These are phyloP conservation scores for Noctilio leporinus DNA, from an alignment of 2,113 vertebrate species.

Conservation along the genomic window DNA sequence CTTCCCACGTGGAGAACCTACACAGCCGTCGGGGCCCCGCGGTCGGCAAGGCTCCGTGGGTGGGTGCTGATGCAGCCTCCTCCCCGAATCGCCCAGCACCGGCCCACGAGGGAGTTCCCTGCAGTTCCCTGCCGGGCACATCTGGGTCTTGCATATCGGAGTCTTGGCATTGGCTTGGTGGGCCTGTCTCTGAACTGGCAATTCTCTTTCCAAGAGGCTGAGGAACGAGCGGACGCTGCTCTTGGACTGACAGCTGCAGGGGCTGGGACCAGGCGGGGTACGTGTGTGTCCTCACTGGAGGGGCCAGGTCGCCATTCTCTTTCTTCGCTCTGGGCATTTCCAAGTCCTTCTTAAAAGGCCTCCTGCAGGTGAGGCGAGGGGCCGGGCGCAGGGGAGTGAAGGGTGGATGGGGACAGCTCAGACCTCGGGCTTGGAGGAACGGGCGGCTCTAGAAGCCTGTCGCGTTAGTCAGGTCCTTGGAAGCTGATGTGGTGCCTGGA, in stretches of 20 bases:
- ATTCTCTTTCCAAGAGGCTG: background rate
- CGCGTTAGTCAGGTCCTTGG: fast-evolving
- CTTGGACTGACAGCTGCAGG: background rate
- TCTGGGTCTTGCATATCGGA: background rate
- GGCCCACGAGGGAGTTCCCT: background rate
- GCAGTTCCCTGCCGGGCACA: background rate
- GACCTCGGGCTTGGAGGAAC: background rate
- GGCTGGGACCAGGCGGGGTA: background rate
- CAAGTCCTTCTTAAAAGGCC: background rate
- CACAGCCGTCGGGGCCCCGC: background rate
- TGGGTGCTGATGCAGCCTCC: background rate
- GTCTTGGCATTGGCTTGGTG: background rate
- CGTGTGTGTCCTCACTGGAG: background rate
- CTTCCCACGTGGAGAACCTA: background rate
- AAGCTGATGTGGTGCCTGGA: background rate
- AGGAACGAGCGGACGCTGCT: background rate
- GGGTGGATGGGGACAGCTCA: background rate
- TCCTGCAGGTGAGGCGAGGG: background rate
- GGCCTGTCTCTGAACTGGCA: slow-evolving; percentile 30
- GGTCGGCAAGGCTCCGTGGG: background rate
- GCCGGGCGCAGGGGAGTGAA: fast-evolving
- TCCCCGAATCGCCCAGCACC: background rate
- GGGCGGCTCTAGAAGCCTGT: too few species aligned
- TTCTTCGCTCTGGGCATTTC: background rate
- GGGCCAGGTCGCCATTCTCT: background rate